A percentile compares a stretch with the other conserved stretches of the same genome.
phyloP scores from a whole-genome alignment of 1,140 invertebrate species.

The Amphibalanus amphitrite region DNA sequence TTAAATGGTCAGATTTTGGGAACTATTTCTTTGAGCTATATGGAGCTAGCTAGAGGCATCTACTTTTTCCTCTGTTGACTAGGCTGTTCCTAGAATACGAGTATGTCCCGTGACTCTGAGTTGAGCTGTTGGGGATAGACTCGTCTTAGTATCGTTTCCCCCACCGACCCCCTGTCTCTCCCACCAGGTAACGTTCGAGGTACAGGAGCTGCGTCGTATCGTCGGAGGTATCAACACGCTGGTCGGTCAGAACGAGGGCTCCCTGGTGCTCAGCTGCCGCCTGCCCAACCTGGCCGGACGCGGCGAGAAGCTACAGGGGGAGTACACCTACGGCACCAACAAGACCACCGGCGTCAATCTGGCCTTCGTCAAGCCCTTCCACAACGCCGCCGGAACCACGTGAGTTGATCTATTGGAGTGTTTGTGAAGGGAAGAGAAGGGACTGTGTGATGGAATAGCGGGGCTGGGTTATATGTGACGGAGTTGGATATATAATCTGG shows the following conservation, averaged over 20 bases:
- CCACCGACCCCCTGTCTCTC: neutral
- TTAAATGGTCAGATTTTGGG: no score
- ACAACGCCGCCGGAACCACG: conserved; percentile 34
- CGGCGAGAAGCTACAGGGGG: conserved; percentile 53
- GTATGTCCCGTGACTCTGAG: no score
- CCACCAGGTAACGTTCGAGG: conserved; percentile 56
- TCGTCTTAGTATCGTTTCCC: conserved; percentile 9
- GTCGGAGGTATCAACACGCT: conserved; percentile 61
- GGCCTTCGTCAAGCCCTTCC: conserved; percentile 54
- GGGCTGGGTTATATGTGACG: no score
- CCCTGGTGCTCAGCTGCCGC: conserved; percentile 45
- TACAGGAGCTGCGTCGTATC: conserved; percentile 51
- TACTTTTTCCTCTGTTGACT: no score
- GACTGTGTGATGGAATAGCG: no score
- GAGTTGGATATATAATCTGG: no score
- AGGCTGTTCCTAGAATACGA: no score
- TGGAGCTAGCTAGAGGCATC: no score
- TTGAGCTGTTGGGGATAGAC: no score
- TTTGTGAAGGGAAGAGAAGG: no score
- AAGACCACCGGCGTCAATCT: conserved; percentile 51
- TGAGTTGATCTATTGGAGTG: conserved; percentile 27
- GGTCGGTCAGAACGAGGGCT: conserved; percentile 70
- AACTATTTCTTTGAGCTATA: no score
- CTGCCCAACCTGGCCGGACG: conserved; percentile 64
- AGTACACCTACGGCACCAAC: conserved; percentile 56